Conservation (phyloP, 1,140 invertebrate species). For the Cyrtorhinus lividipennis region DNA sequence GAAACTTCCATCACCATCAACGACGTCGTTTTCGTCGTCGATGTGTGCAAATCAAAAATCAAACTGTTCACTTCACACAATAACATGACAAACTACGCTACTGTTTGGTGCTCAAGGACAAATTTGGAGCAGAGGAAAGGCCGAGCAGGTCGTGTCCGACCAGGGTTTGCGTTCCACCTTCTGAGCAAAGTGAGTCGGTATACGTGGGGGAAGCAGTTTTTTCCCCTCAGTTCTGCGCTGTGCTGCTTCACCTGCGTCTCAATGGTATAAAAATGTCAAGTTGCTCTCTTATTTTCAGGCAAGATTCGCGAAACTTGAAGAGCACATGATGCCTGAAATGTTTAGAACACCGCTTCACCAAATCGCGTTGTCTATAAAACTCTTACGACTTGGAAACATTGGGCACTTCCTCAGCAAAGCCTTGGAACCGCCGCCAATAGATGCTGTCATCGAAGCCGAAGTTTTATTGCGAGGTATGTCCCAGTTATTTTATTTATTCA, state of each 20-base stretch:
- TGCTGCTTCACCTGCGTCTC: too few species aligned
- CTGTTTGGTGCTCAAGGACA: constrained; percentile 82
- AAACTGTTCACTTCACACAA: constrained; percentile 91
- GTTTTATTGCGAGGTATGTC: constrained; percentile 39
- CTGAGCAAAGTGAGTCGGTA: constrained; percentile 44
- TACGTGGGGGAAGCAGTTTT: not conserved
- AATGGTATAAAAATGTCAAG: too few species aligned
- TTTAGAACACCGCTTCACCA: constrained; percentile 90
- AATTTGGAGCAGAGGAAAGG: constrained; percentile 85
- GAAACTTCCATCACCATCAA: constrained; percentile 94
- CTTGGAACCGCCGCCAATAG: constrained; percentile 82
- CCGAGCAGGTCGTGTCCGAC: constrained; percentile 72
- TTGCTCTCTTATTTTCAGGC: constrained; percentile 30
- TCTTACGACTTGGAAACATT: constrained; percentile 76
- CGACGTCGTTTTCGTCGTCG: constrained; percentile 91
- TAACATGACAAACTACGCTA: constrained; percentile 89
- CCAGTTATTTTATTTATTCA: too few species aligned
- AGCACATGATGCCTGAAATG: constrained; percentile 89
- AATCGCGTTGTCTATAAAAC: constrained; percentile 65
- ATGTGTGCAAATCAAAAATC: constrained; percentile 89
- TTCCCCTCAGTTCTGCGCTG: too few species aligned
- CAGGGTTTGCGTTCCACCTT: constrained; percentile 80
- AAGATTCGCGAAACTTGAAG: constrained; percentile 59
- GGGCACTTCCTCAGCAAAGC: constrained; percentile 87
- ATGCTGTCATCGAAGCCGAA: constrained; percentile 86